These are phyloP conservation scores for Amiota mariae DNA, from an alignment of 2,888 invertebrate species.

Conservation along the genomic window DNA sequence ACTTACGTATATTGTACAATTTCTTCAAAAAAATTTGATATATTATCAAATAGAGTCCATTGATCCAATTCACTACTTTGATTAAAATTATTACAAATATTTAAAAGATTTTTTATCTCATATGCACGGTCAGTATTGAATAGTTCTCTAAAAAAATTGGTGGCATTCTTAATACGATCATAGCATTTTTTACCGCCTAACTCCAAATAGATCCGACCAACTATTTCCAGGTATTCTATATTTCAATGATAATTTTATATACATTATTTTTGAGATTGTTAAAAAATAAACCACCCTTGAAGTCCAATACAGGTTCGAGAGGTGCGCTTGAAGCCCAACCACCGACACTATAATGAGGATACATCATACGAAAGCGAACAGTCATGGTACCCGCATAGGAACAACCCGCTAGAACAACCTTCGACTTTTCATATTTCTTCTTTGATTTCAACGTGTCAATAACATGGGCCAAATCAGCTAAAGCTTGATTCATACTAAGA, in stretches of 20 bases:
- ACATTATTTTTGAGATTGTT: not conserved
- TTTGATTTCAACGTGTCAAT: slow-evolving; percentile 71
- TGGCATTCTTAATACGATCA: slow-evolving; percentile 55
- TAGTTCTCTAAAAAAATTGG: slow-evolving; percentile 48
- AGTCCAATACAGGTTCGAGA: slow-evolving; percentile 77
- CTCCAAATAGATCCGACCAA: slow-evolving; percentile 50
- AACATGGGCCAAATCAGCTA: slow-evolving; percentile 79
- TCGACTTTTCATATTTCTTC: slow-evolving; percentile 63
- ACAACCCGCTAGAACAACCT: slow-evolving; percentile 76
- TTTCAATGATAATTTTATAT: not conserved
- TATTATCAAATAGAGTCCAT: slow-evolving; percentile 50
- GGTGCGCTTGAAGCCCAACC: slow-evolving; percentile 79
- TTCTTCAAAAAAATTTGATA: slow-evolving; percentile 55
- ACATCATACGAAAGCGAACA: slow-evolving; percentile 78
- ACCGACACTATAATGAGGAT: slow-evolving; percentile 77
- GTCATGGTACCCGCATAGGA: slow-evolving; percentile 80
- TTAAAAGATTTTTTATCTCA: slow-evolving; percentile 49
- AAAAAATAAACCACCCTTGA: slow-evolving; percentile 61
- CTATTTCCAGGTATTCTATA: slow-evolving; percentile 58
- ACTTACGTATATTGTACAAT: slow-evolving; percentile 60
- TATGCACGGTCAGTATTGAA: slow-evolving; percentile 43
- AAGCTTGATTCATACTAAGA: slow-evolving; percentile 78
- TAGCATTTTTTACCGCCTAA: slow-evolving; percentile 59
- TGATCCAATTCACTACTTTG: slow-evolving; percentile 47
- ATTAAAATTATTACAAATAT: slow-evolving; percentile 57